These are phyloP conservation scores for Morpho deidamia DNA, from an alignment of 2,888 invertebrate species.

Conservation along the genomic window DNA sequence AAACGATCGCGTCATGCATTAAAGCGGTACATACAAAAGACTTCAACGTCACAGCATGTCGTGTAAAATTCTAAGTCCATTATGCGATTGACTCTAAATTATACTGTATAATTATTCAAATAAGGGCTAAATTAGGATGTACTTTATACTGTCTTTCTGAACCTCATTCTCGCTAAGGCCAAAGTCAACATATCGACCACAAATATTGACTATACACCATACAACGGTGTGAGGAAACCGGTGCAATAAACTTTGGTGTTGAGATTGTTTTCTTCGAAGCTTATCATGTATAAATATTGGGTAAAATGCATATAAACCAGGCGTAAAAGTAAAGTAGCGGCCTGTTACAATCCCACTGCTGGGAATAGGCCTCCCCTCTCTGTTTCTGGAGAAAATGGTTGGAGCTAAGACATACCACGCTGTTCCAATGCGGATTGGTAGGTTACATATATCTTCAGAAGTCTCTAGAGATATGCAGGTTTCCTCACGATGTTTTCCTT, in stretches of 20 bases:
- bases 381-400: too few species aligned
- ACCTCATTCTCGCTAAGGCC: slow-evolving; percentile 6
- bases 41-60: slow-evolving; percentile 39
- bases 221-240: slow-evolving; percentile 26
- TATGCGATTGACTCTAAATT: neutral
- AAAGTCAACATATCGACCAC: slow-evolving; percentile 46
- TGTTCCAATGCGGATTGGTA: too few species aligned
- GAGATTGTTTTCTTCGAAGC: neutral
- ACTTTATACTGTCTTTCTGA: neutral
- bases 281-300: neutral
- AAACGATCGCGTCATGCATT: neutral
- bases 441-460: too few species aligned
- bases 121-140: neutral
- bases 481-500: too few species aligned
- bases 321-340: neutral
- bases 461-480: too few species aligned
- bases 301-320: neutral
- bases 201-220: slow-evolving; percentile 46
- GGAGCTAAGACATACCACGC: too few species aligned
- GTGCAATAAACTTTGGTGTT: slow-evolving; percentile 48
- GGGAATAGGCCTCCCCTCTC: too few species aligned
- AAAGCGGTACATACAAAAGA: slow-evolving; percentile 40
- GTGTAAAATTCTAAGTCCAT: neutral
- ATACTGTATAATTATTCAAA: neutral
- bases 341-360: too few species aligned